These are phyloP conservation scores for Sciurus carolinensis DNA, from an alignment of 2,797 vertebrate genomes.

Conservation along the genomic window DNA sequence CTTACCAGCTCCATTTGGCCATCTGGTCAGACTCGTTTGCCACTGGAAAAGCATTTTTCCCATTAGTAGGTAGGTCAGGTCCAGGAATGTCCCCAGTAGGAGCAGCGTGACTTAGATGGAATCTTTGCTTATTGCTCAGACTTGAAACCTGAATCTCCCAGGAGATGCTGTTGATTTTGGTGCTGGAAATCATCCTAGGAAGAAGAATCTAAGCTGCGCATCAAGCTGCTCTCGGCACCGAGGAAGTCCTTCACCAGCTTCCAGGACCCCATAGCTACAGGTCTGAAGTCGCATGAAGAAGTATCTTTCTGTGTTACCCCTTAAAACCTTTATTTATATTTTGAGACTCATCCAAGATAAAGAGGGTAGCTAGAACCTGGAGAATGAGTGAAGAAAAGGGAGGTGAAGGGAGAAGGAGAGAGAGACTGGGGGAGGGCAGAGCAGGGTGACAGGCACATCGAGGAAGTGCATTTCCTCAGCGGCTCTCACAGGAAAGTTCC, in stretches of 20 bases:
- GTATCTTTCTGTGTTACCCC: not conserved
- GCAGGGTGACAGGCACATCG: accelerated
- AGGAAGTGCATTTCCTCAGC: not conserved
- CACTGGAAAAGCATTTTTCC: constrained; percentile 76
- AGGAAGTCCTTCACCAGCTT: not conserved
- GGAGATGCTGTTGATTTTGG: constrained; percentile 26
- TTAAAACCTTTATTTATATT: not conserved
- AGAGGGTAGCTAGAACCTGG: not conserved
- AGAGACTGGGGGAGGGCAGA: accelerated
- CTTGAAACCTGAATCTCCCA: constrained; percentile 22
- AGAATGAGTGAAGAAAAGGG: not conserved
- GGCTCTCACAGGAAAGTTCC: not conserved
- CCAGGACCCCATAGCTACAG: not conserved
- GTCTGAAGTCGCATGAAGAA: not conserved
- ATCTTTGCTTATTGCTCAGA: constrained; percentile 64
- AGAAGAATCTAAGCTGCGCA: not conserved
- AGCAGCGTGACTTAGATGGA: constrained; percentile 58
- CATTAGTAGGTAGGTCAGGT: constrained; percentile 27
- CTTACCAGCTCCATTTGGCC: constrained; percentile 72
- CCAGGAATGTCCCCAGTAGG: constrained; percentile 58
- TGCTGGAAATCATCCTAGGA: not conserved
- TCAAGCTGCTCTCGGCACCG: not conserved
- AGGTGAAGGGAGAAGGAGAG: too few species aligned
- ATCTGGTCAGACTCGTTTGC: constrained; percentile 39
- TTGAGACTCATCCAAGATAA: not conserved